Percentiles rank a stretch among this genome's conserved stretches.
phyloP scores from a whole-genome alignment of 2,888 invertebrate species.

The Drosophila maculinotata region DNA sequence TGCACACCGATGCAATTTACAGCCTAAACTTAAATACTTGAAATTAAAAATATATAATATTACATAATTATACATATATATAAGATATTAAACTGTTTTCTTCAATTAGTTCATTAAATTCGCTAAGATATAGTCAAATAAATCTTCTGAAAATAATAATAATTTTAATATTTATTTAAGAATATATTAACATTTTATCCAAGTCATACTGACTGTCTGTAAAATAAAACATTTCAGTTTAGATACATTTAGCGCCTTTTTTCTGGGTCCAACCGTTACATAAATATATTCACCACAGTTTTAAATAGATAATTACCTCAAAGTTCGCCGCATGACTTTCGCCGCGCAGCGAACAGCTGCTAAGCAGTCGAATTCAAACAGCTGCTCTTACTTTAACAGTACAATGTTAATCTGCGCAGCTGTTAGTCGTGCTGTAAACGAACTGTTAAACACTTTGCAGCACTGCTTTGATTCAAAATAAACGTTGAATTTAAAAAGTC shows the following conservation, averaged over 20 bases:
- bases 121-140: no score
- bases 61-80: no score
- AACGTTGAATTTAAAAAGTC: background rate
- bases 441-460: constrained; percentile 7
- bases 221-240: no score
- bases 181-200: no score
- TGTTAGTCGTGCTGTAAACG: background rate
- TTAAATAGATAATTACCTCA: constrained; percentile 1
- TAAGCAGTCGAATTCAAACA: background rate
- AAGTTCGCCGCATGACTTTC: background rate
- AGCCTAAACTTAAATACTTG: background rate
- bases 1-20: background rate
- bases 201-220: no score
- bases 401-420: background rate
- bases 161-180: no score
- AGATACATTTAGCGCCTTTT: background rate
- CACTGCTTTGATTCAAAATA: constrained; percentile 16
- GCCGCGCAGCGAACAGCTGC: constrained; percentile 8
- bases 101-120: no score
- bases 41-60: background rate
- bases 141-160: no score
- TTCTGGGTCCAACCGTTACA: background rate
- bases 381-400: background rate
- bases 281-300: constrained; percentile 10
- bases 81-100: no score